Base-by-base conservation (phyloP, 2,888 invertebrate genomes). In the Dicycla oo region DNA sequence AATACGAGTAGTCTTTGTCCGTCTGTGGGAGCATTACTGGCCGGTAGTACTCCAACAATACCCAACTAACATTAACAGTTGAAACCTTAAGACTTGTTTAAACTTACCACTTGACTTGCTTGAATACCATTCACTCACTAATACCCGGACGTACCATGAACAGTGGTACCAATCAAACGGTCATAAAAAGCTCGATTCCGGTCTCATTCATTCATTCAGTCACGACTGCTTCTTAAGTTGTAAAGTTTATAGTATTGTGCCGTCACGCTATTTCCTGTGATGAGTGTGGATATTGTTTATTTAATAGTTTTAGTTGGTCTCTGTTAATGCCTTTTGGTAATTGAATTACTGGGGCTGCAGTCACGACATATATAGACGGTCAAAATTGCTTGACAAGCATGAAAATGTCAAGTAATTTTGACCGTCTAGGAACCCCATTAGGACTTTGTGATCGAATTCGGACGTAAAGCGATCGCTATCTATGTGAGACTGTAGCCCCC, bases 111-210 rank as follows among this genome's bases (percentile, higher is more conserved):
- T 62, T n/a, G 23, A 53, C 30, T 30, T 18, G 7, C 40, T 57
- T 53, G 56, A 78, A 71, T 65, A 57, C 49, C 54, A 79, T 78
- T 58, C 66, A 73, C 68, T 69, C 53, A 71, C 53, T 72, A 78
- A 80, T 63, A 73, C 78, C 75, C 68, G 76, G 72, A 75, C 30
- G 57, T 45, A 73, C 60, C 43, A 56, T 23, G 58, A 78, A 69
- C 84, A 75, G 73, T 70, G 71, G 62, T 86, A 71, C 78, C 86
- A 83, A 86, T 84, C 79, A 75, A 81, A 81, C 62, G 58, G 67
- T 65, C 62, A 65, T 81, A 79, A 76, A 76, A 69, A 78, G 51
- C 40, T 51, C 57, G 8, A 56, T 75, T 81, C 84, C 84, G 78
- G 69, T 63, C 57, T 11, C 2, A 18, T 57, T 58, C 71, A 79